Conservation (phyloP, 2,888 invertebrate genomes). For the Drosophila parthenogenetica region DNA sequence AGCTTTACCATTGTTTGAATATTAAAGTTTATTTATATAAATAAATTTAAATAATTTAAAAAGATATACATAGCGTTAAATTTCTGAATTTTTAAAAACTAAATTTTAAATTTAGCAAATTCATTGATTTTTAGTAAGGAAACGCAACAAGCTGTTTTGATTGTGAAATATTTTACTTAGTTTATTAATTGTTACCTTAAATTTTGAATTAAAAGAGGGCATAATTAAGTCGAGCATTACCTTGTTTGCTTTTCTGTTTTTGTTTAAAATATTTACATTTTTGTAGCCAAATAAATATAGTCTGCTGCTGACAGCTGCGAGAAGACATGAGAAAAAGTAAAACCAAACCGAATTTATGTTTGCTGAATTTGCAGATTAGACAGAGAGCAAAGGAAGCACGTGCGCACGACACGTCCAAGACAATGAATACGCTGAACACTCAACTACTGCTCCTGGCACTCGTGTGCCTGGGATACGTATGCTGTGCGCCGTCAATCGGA, state of each 20-base stretch:
- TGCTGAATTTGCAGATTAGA: slow-evolving; percentile 14
- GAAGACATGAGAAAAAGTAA: neutral
- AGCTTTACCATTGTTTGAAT: neutral
- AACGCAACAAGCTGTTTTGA: too few relatives aligned
- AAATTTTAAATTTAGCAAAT: too few relatives aligned
- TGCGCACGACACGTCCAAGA: slow-evolving; percentile 26
- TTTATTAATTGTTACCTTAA: too few relatives aligned
- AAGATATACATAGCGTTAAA: too few relatives aligned
- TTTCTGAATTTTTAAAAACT: too few relatives aligned
- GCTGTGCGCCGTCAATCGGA: slow-evolving; percentile 70
- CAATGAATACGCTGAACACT: slow-evolving; percentile 61
- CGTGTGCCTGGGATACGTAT: slow-evolving; percentile 72
- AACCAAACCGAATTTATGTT: slow-evolving; percentile 28
- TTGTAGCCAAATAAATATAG: slow-evolving; percentile 10
- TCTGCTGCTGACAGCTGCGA: slow-evolving; percentile 36
- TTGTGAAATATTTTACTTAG: too few relatives aligned
- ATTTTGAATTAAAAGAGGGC: neutral
- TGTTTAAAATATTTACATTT: slow-evolving; percentile 13
- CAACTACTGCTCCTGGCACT: slow-evolving; percentile 73
- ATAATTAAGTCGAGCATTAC: neutral
- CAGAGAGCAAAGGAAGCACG: slow-evolving; percentile 21
- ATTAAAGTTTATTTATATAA: neutral
- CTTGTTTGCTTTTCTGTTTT: neutral
- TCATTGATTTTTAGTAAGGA: too few relatives aligned
- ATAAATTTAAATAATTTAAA: too few relatives aligned